phyloP scores from a whole-genome alignment of 2,888 invertebrate genomes.

The Andrena chrysosceles region DNA sequence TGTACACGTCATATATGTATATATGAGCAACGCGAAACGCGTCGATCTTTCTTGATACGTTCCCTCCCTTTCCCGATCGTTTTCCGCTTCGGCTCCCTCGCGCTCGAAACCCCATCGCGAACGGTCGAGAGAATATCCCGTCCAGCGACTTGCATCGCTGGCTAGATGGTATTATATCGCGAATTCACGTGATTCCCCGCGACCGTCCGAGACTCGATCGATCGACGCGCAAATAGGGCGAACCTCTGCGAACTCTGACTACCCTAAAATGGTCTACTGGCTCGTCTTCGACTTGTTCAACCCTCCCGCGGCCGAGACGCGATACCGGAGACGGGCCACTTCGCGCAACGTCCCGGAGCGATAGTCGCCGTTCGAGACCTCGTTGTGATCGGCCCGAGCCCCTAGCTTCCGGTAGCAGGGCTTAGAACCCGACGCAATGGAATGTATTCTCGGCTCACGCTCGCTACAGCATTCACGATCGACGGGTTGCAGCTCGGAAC shows the following conservation, averaged over 20 bases:
- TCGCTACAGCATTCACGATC: slow-evolving; percentile 6
- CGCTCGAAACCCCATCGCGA: slow-evolving; percentile 11
- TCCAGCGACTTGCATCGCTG: neutral
- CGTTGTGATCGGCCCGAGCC: slow-evolving; percentile 13
- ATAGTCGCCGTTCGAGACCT: slow-evolving; percentile 29
- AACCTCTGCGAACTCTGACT: neutral
- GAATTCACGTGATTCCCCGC: slow-evolving; percentile 45
- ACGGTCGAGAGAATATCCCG: slow-evolving; percentile 23
- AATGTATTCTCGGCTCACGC: slow-evolving; percentile 60
- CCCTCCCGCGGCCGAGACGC: neutral
- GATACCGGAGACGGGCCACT: neutral
- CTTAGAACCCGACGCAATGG: slow-evolving; percentile 55
- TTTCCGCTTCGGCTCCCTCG: neutral
- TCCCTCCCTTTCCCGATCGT: neutral
- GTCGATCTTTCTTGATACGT: slow-evolving; percentile 24
- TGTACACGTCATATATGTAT: slow-evolving; percentile 12
- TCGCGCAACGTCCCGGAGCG: slow-evolving; percentile 4
- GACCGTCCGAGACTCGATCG: slow-evolving; percentile 12
- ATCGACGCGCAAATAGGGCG: slow-evolving; percentile 2
- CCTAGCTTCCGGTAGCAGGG: slow-evolving; percentile 7
- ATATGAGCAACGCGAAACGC: slow-evolving; percentile 61
- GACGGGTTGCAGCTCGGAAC: slow-evolving; percentile 9
- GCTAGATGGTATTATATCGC: slow-evolving; percentile 17
- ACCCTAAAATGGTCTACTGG: neutral
- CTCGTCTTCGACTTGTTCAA: too few relatives aligned